These are phyloP conservation scores for Semicossyphus pulcher DNA, from an alignment of 2,113 vertebrate species.

Conservation along the genomic window DNA sequence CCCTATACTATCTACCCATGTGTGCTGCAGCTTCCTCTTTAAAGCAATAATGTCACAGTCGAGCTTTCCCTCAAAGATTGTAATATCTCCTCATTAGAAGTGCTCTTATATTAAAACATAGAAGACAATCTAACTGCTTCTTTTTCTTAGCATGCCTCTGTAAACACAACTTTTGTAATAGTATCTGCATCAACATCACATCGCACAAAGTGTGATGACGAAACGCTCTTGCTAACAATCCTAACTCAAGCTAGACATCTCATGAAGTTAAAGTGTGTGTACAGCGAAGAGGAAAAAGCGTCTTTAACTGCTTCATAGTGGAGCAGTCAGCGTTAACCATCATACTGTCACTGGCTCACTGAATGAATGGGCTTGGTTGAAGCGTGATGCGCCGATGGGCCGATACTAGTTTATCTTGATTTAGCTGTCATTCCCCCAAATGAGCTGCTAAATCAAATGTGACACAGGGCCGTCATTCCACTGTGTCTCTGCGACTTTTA, in stretches of 20 bases:
- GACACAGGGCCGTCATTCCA: conserved; percentile 73
- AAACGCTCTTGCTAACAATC: neutral
- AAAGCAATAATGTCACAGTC: conserved; percentile 2
- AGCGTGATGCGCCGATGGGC: conserved; percentile 60
- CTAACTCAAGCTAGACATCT: neutral
- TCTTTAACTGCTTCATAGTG: conserved; percentile 4
- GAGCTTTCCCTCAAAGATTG: conserved; percentile 5
- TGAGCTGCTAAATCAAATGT: conserved; percentile 83
- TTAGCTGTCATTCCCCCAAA: conserved; percentile 80
- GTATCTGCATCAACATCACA: neutral
- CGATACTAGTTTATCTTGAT: conserved; percentile 82
- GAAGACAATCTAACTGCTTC: neutral
- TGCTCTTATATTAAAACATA: neutral
- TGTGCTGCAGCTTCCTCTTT: conserved; percentile 7
- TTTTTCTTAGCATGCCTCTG: neutral
- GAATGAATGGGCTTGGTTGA: conserved; percentile 65
- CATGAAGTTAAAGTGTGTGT: conserved; percentile 1
- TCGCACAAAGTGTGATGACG: neutral
- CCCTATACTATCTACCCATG: conserved; percentile 18
- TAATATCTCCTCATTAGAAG: neutral
- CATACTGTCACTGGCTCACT: conserved; percentile 48
- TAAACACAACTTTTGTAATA: neutral
- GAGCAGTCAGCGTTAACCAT: conserved; percentile 36
- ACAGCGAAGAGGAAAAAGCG: neutral
- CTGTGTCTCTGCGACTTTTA: conserved; percentile 74